Evolutionary conservation across 2,797 vertebrate genomes (phyloP).

Genomic region (Scarus forsteni): DNA sequence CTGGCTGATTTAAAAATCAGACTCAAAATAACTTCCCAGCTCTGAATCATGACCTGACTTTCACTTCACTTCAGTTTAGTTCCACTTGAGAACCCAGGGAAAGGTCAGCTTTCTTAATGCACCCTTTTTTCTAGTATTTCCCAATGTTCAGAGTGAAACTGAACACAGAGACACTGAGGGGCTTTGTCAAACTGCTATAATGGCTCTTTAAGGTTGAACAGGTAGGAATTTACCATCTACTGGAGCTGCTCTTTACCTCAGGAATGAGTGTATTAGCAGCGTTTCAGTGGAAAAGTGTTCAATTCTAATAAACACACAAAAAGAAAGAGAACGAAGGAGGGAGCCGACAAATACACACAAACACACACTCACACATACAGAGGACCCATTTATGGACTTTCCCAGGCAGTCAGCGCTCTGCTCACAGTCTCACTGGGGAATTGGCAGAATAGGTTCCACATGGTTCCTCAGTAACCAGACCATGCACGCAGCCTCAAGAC

Average conservation of each 20-base stretch:
- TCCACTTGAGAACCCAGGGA: conserved; percentile 11
- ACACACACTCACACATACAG: conserved; percentile 56
- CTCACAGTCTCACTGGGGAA: conserved; percentile 79
- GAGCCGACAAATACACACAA: neutral
- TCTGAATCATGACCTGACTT: conserved; percentile 27
- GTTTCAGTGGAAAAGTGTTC: conserved; percentile 69
- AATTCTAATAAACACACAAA: conserved; percentile 52
- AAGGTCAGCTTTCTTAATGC: conserved; percentile 25
- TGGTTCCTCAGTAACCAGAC: conserved; percentile 83
- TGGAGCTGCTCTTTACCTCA: conserved; percentile 68
- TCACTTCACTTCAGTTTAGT: conserved; percentile 37
- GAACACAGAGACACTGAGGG: conserved; percentile 32
- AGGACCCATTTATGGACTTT: conserved; percentile 86
- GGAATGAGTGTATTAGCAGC: conserved; percentile 41
- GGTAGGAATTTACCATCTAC: conserved; percentile 66
- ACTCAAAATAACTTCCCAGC: conserved; percentile 32
- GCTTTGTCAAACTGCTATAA: conserved; percentile 40
- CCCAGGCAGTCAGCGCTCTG: conserved; percentile 80
- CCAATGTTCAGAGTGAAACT: conserved; percentile 40
- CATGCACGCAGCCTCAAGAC: conserved; percentile 57
- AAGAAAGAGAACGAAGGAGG: conserved; percentile 3
- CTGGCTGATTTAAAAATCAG: conserved; percentile 39
- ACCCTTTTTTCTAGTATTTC: conserved; percentile 7
- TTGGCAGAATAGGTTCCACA: conserved; percentile 86
- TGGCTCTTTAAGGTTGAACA: conserved; percentile 45